Percentiles rank a stretch among this genome's conserved stretches.
These are phyloP conservation scores for Hybos culiciformis DNA, from an alignment of 2,888 invertebrate genomes.

Conservation along the genomic window DNA sequence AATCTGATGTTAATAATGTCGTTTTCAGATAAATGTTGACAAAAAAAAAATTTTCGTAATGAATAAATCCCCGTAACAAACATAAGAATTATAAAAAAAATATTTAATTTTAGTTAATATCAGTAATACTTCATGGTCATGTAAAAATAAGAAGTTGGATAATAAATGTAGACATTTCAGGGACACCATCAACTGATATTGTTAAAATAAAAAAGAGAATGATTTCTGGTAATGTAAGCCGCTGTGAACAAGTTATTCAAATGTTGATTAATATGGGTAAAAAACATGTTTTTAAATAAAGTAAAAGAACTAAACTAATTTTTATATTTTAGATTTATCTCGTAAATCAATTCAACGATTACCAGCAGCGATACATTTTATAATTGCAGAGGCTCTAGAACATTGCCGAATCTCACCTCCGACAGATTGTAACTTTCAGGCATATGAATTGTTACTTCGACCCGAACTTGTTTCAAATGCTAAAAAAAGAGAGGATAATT, in stretches of 20 bases:
- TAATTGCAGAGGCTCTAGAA: conserved; percentile 54
- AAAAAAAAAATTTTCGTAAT: too few relatives aligned
- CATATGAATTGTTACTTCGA: conserved; percentile 54
- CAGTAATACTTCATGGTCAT: conserved; percentile 27
- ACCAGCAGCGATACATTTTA: conserved; percentile 51
- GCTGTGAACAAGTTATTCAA: conserved; percentile 30
- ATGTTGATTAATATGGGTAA: conserved; percentile 30
- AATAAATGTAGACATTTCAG: conserved; percentile 24
- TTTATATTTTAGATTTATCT: conserved; percentile 33
- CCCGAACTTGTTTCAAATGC: conserved; percentile 47
- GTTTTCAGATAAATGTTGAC: too few relatives aligned
- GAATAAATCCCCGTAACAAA: too few relatives aligned
- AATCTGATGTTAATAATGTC: too few relatives aligned
- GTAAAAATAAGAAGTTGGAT: conserved; percentile 29
- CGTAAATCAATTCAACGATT: conserved; percentile 49
- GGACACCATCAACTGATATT: conserved; percentile 23
- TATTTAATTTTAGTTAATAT: conserved; percentile 20
- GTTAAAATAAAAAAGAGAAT: conserved; percentile 23
- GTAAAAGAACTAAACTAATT: neutral
- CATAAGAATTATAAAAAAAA: too few relatives aligned
- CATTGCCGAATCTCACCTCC: conserved; percentile 55
- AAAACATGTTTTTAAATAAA: conserved; percentile 1
- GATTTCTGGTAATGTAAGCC: conserved; percentile 23
- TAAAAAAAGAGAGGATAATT: conserved; percentile 16
- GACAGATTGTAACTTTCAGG: conserved; percentile 51